phyloP scores from a whole-genome alignment of 1,140 invertebrate species.

The Penaeus japonicus region DNA sequence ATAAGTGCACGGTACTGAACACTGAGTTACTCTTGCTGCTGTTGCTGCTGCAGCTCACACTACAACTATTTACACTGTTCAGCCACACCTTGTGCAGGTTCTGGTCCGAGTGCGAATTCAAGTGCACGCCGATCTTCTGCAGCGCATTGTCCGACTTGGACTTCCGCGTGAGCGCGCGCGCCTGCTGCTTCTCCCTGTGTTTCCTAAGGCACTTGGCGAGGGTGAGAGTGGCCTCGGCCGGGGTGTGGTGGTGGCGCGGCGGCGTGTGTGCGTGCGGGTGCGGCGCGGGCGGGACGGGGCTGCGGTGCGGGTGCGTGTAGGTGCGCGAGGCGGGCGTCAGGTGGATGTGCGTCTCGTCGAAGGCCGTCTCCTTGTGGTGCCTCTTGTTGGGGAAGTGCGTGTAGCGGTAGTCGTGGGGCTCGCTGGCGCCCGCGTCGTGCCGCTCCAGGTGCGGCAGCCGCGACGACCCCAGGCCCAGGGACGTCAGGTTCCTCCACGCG shows the following conservation, averaged over 20 bases:
- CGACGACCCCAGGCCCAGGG: slow-evolving; percentile 44
- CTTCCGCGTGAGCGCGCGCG: slow-evolving; percentile 60
- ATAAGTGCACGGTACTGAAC: slow-evolving; percentile 57
- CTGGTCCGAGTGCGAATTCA: slow-evolving; percentile 57
- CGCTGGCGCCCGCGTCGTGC: slow-evolving; percentile 33
- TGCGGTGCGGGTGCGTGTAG: slow-evolving; percentile 60
- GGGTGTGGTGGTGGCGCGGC: slow-evolving; percentile 61
- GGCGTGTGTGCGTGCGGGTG: slow-evolving; percentile 59
- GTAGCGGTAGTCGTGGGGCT: slow-evolving; percentile 61
- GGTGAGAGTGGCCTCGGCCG: slow-evolving; percentile 40
- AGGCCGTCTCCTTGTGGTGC: slow-evolving; percentile 55
- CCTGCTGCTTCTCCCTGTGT: slow-evolving; percentile 55
- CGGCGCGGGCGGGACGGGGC: slow-evolving; percentile 56
- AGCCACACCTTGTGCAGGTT: slow-evolving; percentile 59
- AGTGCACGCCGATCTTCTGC: slow-evolving; percentile 60
- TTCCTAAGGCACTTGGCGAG: slow-evolving; percentile 60
- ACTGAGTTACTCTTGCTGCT: slow-evolving; percentile 53
- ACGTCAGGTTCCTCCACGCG: slow-evolving; percentile 53
- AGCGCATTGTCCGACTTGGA: slow-evolving; percentile 64
- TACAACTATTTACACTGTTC: slow-evolving; percentile 35
- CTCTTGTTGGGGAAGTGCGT: slow-evolving; percentile 60
- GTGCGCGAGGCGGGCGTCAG: slow-evolving; percentile 61
- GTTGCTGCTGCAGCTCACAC: slow-evolving; percentile 38
- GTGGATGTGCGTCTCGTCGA: slow-evolving; percentile 62
- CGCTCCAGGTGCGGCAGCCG: slow-evolving; percentile 57